Evolutionary conservation across 2,113 vertebrate species (phyloP).

Genomic region (Antechinus stuartii): DNA sequence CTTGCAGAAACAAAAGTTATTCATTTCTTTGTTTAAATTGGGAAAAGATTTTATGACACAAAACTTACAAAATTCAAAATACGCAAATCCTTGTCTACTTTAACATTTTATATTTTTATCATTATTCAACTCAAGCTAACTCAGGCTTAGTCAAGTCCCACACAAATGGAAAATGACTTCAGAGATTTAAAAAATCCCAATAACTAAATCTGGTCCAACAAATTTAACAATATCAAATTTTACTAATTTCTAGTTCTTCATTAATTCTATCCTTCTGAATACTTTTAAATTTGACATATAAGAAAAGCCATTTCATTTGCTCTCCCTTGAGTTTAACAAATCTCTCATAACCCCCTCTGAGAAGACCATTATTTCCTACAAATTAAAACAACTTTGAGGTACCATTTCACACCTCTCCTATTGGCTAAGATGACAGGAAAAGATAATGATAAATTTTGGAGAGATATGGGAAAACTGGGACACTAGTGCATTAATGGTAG

Average conservation of each 20-base stretch:
- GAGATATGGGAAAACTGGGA: no score
- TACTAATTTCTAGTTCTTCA: background rate
- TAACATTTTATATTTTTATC: background rate
- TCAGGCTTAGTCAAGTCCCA: slow-evolving; percentile 15
- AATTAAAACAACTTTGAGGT: no score
- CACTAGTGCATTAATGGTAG: no score
- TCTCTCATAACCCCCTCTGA: background rate
- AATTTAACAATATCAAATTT: background rate
- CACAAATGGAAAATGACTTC: background rate
- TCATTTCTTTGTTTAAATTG: background rate
- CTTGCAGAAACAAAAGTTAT: background rate
- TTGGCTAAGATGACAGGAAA: no score
- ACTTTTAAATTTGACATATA: background rate
- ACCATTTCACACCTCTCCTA: no score
- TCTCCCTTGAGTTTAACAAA: background rate
- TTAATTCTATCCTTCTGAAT: slow-evolving; percentile 8
- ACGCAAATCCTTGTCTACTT: background rate
- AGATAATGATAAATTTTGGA: no score
- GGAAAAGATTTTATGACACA: background rate
- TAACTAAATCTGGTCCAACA: background rate
- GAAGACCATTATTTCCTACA: background rate
- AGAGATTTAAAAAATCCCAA: background rate
- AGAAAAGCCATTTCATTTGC: background rate
- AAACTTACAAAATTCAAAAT: background rate
- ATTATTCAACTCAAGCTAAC: background rate